Base-by-base conservation (phyloP, 2,888 invertebrate genomes). In the Punctoribates punctum region DNA sequence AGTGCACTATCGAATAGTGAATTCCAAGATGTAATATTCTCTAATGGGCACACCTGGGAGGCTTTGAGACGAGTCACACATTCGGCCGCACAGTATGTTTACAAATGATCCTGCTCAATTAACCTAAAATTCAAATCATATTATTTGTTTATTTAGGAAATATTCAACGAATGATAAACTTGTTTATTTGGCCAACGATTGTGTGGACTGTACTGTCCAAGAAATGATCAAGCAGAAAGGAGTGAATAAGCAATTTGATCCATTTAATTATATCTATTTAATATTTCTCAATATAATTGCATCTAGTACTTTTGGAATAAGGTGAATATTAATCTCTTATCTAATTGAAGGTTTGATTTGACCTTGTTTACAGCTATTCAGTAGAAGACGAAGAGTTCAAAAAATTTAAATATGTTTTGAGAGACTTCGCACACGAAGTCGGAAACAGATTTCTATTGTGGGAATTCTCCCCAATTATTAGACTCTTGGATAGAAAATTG, bases 1-100 rank as follows among this genome's bases (percentile, higher is more conserved):
- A 34, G 34, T 34, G 8, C 34, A 34, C 4, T 34, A 8, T 34
- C 34, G 8, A 34, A 34, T 8, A 4, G 8, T 4, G 34, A 34
- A 4, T 8, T 6, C 4, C 34, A 34, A 34, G 73, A 73, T 27
- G 25, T 73, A 6, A 27, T 25, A 2, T 73, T 73, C 25, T 4
- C 73, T 34, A 51, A 73, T 51, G 73, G 73, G 8, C 48, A 54
- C 8, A 23, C n/a, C 0, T 73, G 73, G 73, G 51, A 73, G 42
- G 51, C 29, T 6, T 23, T 73, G 25, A 48, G 73, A 73, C 5
- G 51, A 5, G 73, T 54, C 11, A 2, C 51, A 1, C 54, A 54
- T 73, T 73, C 73, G 4, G 73, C 73, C 0, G 54, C 20, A 13
- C n/a, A 13, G 67, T 67, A 42, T 65, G 65, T 34, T 34, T 34